Evolutionary conservation across 2,113 vertebrate species (phyloP), one percentile per base, ranked within the genome.

Genomic region (Antechinus stuartii): DNA sequence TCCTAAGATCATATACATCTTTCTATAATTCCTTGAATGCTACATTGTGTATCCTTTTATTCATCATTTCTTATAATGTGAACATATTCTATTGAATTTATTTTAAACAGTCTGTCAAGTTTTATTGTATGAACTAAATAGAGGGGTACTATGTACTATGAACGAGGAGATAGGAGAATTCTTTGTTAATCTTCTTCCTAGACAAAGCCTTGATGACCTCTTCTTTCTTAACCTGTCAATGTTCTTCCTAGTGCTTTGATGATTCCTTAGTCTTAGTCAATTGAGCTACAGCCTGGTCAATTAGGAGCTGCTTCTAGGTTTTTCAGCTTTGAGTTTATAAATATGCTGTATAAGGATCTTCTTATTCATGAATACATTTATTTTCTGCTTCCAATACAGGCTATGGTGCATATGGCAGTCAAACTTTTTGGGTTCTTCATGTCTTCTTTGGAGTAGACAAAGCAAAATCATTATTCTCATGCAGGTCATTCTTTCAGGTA

Each of bases 291-390:
- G 99, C 99, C 98, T 99, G 99, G 97, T 99, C 99, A 1, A 99
- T 97, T 98, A 99, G 97, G 91, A 99, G 99, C 99, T 99, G 99
- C 99, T 99, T 99, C 99, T 99, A 99, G 96, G 99, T 99, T 89
- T 99, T 99, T 99, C 99, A 0, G 99, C 99, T 99, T 99, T 99
- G 97, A 99, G 98, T 96, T 99, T 99, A 98, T 99, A 99, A 97
- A 99, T 99, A 98, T 99, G 99, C 98, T 99, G 99, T 99, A 99
- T 99, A 14, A 99, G 99, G 98, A 99, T 99, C 89, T 99, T 98
- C 97, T 99, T 99, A 98, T 99, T 99, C 98, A 99, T 99, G 98
- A 99, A 99, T 93, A 99, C 99, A 0, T 27, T 99, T 99, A 99
- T 99, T 98, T 99, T 99, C 22, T 99, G 99, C 97, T 99, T 99